Percentiles rank a stretch among this genome's conserved stretches.
phyloP scores from a whole-genome alignment of 2,888 invertebrate genomes.

The Hedya salicella region DNA sequence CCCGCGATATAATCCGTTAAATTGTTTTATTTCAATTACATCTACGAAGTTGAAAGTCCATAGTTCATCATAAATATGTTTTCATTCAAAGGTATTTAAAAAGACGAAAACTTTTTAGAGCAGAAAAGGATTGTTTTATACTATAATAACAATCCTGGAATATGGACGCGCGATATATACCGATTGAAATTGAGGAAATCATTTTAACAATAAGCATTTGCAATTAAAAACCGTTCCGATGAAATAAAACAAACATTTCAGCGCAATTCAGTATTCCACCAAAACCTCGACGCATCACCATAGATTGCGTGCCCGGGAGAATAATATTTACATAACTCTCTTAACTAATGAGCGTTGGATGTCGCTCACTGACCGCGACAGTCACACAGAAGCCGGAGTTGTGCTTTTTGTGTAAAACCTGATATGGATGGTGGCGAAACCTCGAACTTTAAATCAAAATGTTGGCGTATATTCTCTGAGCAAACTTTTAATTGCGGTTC shows the following conservation, averaged over 20 bases:
- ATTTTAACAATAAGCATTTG: too few species aligned
- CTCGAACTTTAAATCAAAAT: constrained; percentile 80
- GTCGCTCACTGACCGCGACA: not conserved
- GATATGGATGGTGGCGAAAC: constrained; percentile 48
- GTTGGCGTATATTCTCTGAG: constrained; percentile 72
- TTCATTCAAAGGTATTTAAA: too few species aligned
- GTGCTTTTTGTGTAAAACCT: constrained; percentile 46
- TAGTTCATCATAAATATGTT: too few species aligned
- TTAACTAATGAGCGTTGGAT: not conserved
- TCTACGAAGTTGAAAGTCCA: too few species aligned
- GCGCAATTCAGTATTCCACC: not conserved
- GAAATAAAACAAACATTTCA: not conserved
- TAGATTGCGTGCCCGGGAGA: not conserved
- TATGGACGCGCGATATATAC: too few species aligned
- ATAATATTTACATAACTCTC: constrained; percentile 36
- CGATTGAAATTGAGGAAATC: too few species aligned
- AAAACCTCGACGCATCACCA: not conserved
- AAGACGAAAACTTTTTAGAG: constrained; percentile 56
- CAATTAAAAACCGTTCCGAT: too few species aligned
- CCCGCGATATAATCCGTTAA: too few species aligned
- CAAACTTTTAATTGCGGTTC: constrained; percentile 81
- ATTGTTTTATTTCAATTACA: too few species aligned
- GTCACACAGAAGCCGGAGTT: constrained; percentile 39
- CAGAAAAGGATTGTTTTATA: too few species aligned
- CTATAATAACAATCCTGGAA: too few species aligned